Evolutionary conservation across 2,797 vertebrate genomes (phyloP), one percentile per base, ranked within the genome.

Genomic region (Xenopus petersii): DNA sequence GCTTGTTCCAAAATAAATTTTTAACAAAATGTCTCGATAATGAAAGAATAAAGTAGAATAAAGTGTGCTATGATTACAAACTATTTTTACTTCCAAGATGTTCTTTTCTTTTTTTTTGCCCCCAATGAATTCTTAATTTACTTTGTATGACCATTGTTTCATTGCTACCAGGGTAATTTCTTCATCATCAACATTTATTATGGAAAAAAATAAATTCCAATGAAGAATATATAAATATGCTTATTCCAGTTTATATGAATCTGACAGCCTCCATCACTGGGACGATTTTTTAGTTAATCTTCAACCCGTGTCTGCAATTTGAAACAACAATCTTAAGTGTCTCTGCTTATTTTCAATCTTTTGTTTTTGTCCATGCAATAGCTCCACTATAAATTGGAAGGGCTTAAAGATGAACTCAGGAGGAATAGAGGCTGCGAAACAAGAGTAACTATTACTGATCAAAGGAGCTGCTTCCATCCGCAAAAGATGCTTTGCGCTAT

Each of bases 361-460:
- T 91, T 95, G 93, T 96, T 97, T 98, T 95, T 98, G 91, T 98
- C 92, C 93, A 93, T 92, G 88, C 85, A 88, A 87, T 93, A 98
- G 96, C 96, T 98, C 94, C 96, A 98, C 94, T 98, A 94, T 98
- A 98, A 94, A 94, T 98, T 98, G 96, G 95, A 99, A 95, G 95
- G 95, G 94, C 96, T 99, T 95, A 98, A 99, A 97, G 96, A 97
- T 97, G 95, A 98, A 96, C 95, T 96, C 92, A 97, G 95, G 93
- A 97, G 90, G 91, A 94, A 91, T 94, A 94, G 94, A 96, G 95
- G 94, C 94, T 96, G 95, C 95, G 94, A 95, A 94, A 96, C 94
- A 93, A 96, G 95, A 98, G 95, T 98, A 98, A 98, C 96, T 98
- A 98, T 98, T 94, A 93, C 88, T 93, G 91, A 90, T 90, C 88